Base-by-base conservation (phyloP, 64 coral and sea anemone species). In the Porites lutea region DNA sequence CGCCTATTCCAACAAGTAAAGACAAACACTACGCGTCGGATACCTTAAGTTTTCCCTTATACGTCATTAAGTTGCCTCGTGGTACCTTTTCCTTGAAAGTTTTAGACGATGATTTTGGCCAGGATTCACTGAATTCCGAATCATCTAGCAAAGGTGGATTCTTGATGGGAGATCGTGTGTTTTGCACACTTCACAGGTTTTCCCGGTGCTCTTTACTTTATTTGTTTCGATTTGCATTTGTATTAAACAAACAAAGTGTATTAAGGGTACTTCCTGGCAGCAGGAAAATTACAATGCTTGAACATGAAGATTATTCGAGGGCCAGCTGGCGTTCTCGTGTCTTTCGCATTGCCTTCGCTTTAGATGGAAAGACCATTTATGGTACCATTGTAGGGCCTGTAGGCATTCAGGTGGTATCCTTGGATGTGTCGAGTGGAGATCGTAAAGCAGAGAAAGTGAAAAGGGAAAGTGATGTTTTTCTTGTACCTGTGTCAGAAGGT, bases 131-230 rank as follows among this genome's bases (percentile, higher is more conserved):
- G 27, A 46, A 47, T 16, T 75, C 3, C 49, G 72, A 82, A 63
- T 62, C 21, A 7, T 9, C 21, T 2, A 63, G 22, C 44, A 20
- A 64, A 0, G 11, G n/a, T 5, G 79, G 79, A 46, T 82, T 82
- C 48, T 65, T 82, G 8, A 44, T 82, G 37, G 79, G 79, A 65
- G 79, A 65, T 63, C 79, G 59, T 2, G 3, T 82, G 46, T 37
- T 12, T 1, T 57, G 7, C 12, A 9, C 11, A 55, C 11, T 55
- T n/a, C n/a, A 37, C 12, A 57, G 11, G 53, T 8, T 9, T 9
- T 57, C 12, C 54, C 4, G 0, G 12, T 4, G 7, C 12, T 0
- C 1, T 57, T 7, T 7, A 57, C 11, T 55, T 11, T 55, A 8
- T 55, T 57, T 7, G 54, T 55, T 0, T 7, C 55, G 4, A 45